These are phyloP conservation scores for Polyommatus icarus DNA, from an alignment of 2,888 invertebrate species.

Conservation along the genomic window DNA sequence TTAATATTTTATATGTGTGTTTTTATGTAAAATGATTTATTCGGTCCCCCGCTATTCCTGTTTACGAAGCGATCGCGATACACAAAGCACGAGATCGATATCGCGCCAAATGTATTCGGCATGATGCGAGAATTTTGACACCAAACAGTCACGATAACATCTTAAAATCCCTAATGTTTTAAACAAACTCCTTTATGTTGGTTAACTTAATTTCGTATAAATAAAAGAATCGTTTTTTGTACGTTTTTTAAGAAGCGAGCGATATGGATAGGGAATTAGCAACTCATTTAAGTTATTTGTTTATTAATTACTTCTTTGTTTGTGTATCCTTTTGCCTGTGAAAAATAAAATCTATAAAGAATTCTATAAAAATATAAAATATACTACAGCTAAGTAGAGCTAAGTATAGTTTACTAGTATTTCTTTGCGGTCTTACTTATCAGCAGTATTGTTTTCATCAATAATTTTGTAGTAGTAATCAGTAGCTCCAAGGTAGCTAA, in stretches of 20 bases:
- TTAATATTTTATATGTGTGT: slow-evolving; percentile 29
- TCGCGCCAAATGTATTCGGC: slow-evolving; percentile 72
- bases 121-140: slow-evolving; percentile 80
- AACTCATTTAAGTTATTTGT: slow-evolving; percentile 35
- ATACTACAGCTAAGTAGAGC: background rate
- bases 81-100: slow-evolving; percentile 70
- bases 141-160: slow-evolving; percentile 75
- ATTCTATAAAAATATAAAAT: background rate
- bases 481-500: background rate
- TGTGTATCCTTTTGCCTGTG: background rate
- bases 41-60: slow-evolving; percentile 77
- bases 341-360: too few species aligned
- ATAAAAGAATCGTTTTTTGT: slow-evolving; percentile 67
- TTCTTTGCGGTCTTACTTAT: background rate
- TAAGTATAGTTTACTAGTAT: too few species aligned
- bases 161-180: slow-evolving; percentile 78
- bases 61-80: slow-evolving; percentile 71
- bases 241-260: slow-evolving; percentile 54
- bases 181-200: slow-evolving; percentile 78
- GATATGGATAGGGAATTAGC: slow-evolving; percentile 35
- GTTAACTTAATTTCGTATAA: slow-evolving; percentile 75
- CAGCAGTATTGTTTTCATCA: background rate
- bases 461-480: background rate
- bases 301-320: background rate
- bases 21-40: slow-evolving; percentile 40